Evolutionary conservation across 2,113 vertebrate species (phyloP), one percentile per base, ranked within the genome.

Genomic region (Salvelinus fontinalis): DNA sequence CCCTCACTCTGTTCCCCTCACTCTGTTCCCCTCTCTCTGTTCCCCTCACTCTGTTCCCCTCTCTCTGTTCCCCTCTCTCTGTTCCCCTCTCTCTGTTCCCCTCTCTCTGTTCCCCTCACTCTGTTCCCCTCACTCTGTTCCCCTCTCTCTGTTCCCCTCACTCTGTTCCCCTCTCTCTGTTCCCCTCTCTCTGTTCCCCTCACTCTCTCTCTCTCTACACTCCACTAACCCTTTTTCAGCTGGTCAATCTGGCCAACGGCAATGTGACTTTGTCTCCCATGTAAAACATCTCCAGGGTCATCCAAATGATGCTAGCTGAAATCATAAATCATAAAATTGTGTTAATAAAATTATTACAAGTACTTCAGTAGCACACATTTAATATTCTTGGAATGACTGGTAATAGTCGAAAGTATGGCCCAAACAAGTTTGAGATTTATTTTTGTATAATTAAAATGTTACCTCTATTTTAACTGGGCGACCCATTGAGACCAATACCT

Each of bases 401-500:
- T 44, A 18, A 57, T 7, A 57, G 54, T 20, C 20, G 18, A 20
- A 20, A 57, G 20, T 57, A 57, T 14, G 20, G 18, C 4, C 54
- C 16, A 57, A 57, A 57, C 18, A 57, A 20, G 18, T 6, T 57
- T 14, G 20, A 57, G 5, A 57, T 57, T 2, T 57, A 18, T 11
- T 24, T 22, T 64, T 26, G 39, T 44, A 18, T 11, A 64, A 66
- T 80, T 73, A 73, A 84, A 87, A 87, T 88, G 83, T 9, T 39
- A 81, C 75, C 85, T 87, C 80, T 84, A 87, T 85, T 39, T 39
- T 86, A 87, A 83, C 84, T 75, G 60, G 48, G 70, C 71, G 67
- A 13, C 18, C 31, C 18, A 54, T 82, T 83, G 85, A 83, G 79
- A 84, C 8, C 39, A 9, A 8, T 9, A 83, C 8, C 39, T 39